Evolutionary conservation across 2,888 invertebrate genomes (phyloP), one percentile per base, ranked within the genome.

Genomic region (Eupeodes luniger): DNA sequence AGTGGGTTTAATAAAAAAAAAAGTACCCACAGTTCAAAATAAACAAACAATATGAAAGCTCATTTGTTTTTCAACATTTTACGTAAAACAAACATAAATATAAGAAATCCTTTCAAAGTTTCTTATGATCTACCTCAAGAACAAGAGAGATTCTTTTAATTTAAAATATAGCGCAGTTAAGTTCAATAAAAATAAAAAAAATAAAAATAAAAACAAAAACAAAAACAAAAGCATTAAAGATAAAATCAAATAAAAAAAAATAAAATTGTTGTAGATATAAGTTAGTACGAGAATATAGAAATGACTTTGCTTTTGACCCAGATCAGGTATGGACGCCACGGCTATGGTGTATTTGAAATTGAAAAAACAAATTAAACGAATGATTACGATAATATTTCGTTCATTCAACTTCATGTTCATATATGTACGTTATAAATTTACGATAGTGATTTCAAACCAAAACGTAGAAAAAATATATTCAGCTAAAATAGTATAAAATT

Each of bases 281-380:
- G 27, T 27, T 27, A 27, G 27, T 27, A 27, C 27, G 27, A 27
- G 27, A 1, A 3, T 27, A 27, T 27, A 27, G 27, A 27, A 53
- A 67, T 67, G 3, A 51, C 44, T 66, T 81, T 81, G 61, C 19
- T 81, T 81, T 85, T 85, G 81, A 85, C 72, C 85, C 69, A 81
- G 85, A 85, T 81, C 81, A 81, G 81, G 67, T 72, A 62, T 11
- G 57, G 11, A 11, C 10, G 12, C 11, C 11, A 11, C 12, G 44
- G 6, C 6, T 62, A 61, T 74, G 19, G 27, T 53, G 75, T 51
- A 44, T 51, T 51, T 36, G 27, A 5, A 57, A 27, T 57, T 27
- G 7, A n/a, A 51, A 10, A 44, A 85, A 85, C 36, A 74, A 40
- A 7, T 10, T 61, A 55, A 51, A 47, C 47, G 67, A 64, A 49